phyloP scores from a whole-genome alignment of 2,113 vertebrate species.

The Stercorarius parasiticus region DNA sequence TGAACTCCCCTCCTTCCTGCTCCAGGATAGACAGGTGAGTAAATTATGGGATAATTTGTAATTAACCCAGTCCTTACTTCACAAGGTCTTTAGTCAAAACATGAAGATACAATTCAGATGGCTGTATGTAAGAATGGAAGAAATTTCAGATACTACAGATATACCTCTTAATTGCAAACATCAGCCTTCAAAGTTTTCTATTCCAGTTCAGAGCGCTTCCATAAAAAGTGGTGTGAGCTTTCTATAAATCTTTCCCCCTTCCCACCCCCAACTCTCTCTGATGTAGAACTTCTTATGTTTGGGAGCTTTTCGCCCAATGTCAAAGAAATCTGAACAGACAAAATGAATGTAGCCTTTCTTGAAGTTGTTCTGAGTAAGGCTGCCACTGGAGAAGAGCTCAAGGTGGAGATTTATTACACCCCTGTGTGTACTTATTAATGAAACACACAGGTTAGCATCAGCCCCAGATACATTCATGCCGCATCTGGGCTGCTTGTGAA shows the following conservation, averaged over 20 bases:
- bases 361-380: neutral
- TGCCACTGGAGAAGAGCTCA: neutral
- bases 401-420: neutral
- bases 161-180: neutral
- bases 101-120: conserved; percentile 35
- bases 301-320: neutral
- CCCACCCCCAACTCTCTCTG: neutral
- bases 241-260: neutral
- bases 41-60: conserved; percentile 48
- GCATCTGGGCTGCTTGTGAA: neutral
- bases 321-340: neutral
- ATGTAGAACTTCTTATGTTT: neutral
- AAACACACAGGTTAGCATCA: neutral
- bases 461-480: neutral
- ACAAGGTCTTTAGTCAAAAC: conserved; percentile 53
- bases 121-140: neutral
- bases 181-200: neutral
- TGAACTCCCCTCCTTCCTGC: conserved; percentile 52
- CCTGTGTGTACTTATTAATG: neutral
- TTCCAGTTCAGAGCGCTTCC: neutral
- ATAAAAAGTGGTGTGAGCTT: neutral
- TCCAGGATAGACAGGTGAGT: conserved; percentile 29
- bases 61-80: neutral
- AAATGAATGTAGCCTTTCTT: neutral
- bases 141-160: neutral